phyloP scores from a whole-genome alignment of 2,797 vertebrate genomes.

The Alcedo quadribrachys region DNA sequence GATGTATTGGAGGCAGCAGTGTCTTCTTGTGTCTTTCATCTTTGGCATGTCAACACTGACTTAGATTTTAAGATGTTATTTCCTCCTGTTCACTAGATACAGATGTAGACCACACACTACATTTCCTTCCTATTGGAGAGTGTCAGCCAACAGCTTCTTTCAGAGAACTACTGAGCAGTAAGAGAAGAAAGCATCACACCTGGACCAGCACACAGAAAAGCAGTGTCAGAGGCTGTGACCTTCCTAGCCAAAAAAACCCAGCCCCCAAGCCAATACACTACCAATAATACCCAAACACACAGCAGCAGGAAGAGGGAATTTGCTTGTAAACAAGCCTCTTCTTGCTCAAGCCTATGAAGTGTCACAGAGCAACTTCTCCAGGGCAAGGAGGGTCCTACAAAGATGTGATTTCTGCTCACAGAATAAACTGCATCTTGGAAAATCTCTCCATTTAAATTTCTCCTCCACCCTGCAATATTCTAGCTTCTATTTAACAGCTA shows the following conservation, averaged over 20 bases:
- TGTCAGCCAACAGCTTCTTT: not conserved
- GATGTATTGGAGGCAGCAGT: not conserved
- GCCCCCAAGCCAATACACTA: no score
- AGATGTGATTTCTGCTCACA: not conserved
- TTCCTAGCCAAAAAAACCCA: not conserved
- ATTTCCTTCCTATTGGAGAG: not conserved
- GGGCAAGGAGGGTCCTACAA: not conserved
- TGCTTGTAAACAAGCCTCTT: not conserved
- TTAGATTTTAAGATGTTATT: not conserved
- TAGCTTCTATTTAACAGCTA: not conserved
- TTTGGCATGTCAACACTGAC: not conserved
- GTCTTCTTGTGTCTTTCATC: not conserved
- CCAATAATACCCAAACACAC: not conserved
- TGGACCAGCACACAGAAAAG: not conserved
- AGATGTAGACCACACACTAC: not conserved
- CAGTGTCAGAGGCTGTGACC: not conserved
- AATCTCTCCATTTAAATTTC: not conserved
- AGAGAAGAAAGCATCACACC: not conserved
- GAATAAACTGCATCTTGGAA: not conserved
- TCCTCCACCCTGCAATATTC: fast-evolving
- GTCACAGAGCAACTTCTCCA: not conserved
- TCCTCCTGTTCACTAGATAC: not conserved
- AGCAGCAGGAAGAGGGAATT: not conserved
- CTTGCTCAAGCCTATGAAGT: not conserved
- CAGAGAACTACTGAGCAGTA: not conserved